These are phyloP conservation scores for Gymnosoma rotundatum DNA, from an alignment of 2,888 invertebrate species.

Conservation along the genomic window DNA sequence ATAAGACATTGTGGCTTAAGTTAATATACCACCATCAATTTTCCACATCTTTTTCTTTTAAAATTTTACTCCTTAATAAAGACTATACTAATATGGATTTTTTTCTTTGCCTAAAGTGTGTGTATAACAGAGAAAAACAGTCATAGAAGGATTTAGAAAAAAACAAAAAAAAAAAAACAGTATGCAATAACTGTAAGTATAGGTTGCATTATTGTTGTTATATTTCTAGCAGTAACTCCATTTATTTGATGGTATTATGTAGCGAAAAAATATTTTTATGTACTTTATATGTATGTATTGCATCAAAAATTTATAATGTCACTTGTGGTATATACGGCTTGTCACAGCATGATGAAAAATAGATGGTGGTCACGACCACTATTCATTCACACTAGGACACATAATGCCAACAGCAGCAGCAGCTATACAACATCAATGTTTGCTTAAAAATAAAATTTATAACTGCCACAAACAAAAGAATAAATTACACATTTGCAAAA, in stretches of 20 bases:
- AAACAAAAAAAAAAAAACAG: constrained; percentile 27
- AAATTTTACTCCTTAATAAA: too few relatives aligned
- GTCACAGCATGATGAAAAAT: constrained; percentile 70
- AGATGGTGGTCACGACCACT: constrained; percentile 68
- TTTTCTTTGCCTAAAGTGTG: not conserved
- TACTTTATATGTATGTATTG: constrained; percentile 71
- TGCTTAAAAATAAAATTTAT: constrained; percentile 53
- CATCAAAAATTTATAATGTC: constrained; percentile 80
- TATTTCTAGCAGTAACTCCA: constrained; percentile 19
- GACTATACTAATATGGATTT: not conserved
- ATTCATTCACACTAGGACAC: constrained; percentile 40
- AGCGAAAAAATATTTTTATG: constrained; percentile 7
- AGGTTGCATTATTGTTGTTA: constrained; percentile 50
- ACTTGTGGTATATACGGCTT: constrained; percentile 68
- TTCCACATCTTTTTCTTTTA: too few relatives aligned
- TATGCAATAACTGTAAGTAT: constrained; percentile 58
- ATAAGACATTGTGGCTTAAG: too few relatives aligned
- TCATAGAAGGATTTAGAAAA: not conserved
- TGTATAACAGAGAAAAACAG: constrained; percentile 26
- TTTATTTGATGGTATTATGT: constrained; percentile 38
- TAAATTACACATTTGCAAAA: not conserved
- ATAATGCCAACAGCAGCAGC: constrained; percentile 19
- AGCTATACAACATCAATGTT: constrained; percentile 54
- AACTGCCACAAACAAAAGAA: constrained; percentile 54
- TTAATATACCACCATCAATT: too few relatives aligned